Conservation (phyloP, 2,888 invertebrate species). For the Phalera bucephala region DNA sequence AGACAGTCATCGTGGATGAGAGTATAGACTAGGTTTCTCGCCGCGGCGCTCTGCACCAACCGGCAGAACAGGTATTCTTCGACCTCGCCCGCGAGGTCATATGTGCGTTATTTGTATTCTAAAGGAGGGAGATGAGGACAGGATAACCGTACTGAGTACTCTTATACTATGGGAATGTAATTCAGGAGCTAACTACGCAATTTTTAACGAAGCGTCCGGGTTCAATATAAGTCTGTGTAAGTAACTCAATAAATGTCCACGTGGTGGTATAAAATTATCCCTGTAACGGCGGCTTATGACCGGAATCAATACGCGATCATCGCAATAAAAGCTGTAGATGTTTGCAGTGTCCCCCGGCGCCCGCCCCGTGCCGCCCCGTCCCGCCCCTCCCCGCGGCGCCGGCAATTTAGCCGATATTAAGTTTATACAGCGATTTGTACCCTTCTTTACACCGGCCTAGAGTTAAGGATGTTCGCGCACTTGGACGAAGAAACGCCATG, state of each 20-base stretch:
- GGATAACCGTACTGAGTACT: no score
- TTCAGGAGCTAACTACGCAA: no score
- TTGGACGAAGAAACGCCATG: slow-evolving; percentile 5
- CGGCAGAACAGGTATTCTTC: no score
- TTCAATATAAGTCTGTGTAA: no score
- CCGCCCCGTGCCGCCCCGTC: slow-evolving; percentile 14
- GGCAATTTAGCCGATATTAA: slow-evolving; percentile 77
- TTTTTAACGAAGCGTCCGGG: no score
- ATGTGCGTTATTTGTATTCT: no score
- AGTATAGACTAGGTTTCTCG: no score
- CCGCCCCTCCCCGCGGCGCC: slow-evolving; percentile 47
- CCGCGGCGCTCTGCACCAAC: no score
- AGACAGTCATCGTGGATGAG: no score
- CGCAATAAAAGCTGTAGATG: slow-evolving; percentile 71
- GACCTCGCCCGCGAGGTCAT: no score
- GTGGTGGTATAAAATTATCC: slow-evolving; percentile 52
- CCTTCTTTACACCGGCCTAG: slow-evolving; percentile 67
- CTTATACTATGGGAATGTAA: no score
- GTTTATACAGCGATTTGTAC: slow-evolving; percentile 80
- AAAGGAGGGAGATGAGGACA: no score
- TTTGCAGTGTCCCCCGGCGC: slow-evolving; percentile 45
- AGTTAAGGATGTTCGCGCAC: slow-evolving; percentile 25
- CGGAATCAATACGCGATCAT: slow-evolving; percentile 74
- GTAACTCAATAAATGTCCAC: neutral
- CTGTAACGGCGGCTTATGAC: slow-evolving; percentile 62